phyloP scores from a whole-genome alignment of 2,888 invertebrate species.

The Strigamia transsilvanica region DNA sequence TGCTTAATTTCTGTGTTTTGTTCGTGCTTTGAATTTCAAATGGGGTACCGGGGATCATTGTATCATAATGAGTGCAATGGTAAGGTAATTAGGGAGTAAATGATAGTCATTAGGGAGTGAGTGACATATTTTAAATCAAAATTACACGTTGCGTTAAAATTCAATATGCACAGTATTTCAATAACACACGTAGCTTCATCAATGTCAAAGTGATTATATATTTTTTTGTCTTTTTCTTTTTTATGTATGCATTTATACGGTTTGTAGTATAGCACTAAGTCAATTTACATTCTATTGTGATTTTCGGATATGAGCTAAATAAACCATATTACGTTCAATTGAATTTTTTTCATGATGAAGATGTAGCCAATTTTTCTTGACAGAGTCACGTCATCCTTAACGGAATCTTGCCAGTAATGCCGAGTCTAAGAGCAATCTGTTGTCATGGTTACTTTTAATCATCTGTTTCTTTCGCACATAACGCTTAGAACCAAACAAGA shows the following conservation, averaged over 20 bases:
- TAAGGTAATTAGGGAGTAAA: conserved; percentile 3
- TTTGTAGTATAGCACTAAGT: neutral
- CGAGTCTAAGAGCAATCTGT: conserved; percentile 13
- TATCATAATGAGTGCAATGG: neutral
- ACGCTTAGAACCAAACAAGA: neutral
- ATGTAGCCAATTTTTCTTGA: conserved; percentile 27
- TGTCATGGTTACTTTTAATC: conserved; percentile 7
- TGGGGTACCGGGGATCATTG: neutral
- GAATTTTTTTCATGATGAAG: conserved; percentile 22
- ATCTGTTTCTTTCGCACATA: neutral
- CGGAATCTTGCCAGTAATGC: conserved; percentile 17
- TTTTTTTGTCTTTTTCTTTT: neutral
- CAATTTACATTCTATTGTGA: neutral
- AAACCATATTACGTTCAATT: conserved; percentile 21
- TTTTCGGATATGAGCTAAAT: neutral
- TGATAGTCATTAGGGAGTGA: neutral
- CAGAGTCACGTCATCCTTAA: conserved; percentile 23
- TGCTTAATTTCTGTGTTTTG: neutral
- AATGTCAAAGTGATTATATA: neutral
- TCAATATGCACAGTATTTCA: neutral
- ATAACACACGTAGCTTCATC: neutral
- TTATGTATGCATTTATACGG: neutral
- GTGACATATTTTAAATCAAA: conserved; percentile 2
- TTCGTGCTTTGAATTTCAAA: neutral
- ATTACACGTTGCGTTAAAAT: neutral